Conservation (phyloP, 2,113 vertebrate genomes). For the Glaucomys volans region DNA sequence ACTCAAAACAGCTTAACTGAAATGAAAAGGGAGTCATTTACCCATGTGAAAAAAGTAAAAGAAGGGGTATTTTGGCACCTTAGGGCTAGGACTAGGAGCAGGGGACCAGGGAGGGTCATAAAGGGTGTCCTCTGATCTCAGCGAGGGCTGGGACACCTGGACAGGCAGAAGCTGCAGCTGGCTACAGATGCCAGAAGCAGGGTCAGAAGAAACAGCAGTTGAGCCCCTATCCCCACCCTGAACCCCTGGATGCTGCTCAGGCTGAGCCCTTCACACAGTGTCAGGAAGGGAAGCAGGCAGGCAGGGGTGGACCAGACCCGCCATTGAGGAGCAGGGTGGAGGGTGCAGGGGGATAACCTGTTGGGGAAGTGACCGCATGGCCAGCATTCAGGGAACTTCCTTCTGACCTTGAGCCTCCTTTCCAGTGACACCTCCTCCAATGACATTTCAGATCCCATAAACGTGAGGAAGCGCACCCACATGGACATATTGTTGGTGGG, state of each 20-base stretch:
- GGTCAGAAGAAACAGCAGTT: background rate
- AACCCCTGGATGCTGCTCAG: too few relatives aligned
- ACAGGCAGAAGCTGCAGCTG: too few relatives aligned
- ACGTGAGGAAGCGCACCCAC: background rate
- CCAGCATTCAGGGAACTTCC: rapidly evolving
- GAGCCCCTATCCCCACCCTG: background rate
- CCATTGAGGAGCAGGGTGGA: background rate
- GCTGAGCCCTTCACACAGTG: background rate
- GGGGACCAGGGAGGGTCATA: background rate
- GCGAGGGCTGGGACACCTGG: background rate
- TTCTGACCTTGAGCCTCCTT: background rate
- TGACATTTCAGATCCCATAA: too few relatives aligned
- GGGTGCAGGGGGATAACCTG: background rate
- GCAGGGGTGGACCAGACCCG: too few relatives aligned
- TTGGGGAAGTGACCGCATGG: background rate
- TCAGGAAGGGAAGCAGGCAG: background rate
- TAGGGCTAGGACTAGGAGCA: background rate
- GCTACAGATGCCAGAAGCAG: background rate
- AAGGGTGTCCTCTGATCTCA: background rate
- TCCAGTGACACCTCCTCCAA: too few relatives aligned
- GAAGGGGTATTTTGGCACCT: too few relatives aligned
- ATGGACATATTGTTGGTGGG: rapidly evolving
- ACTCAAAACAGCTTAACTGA: background rate
- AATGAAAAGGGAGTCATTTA: background rate
- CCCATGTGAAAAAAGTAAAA: background rate